Evolutionary conservation across 1,140 invertebrate species (phyloP), one percentile per base, ranked within the genome.

Genomic region (Myzus persicae): DNA sequence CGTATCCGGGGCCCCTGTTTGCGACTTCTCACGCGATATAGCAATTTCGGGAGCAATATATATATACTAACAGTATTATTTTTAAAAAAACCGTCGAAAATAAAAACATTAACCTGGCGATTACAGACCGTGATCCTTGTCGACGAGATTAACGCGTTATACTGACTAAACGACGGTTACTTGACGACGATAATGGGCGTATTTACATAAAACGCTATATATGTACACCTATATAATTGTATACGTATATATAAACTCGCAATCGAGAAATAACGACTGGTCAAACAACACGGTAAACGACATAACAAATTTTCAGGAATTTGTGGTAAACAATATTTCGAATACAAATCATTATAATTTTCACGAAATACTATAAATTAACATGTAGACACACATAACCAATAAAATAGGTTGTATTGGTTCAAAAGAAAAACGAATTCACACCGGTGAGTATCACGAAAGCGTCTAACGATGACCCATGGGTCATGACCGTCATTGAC

Each of bases 91-190:
- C 11, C 26, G n/a, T 38, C 51, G 38, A 54, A 54, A 54, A 90
- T 59, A 90, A 90, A 90, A 18, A 59, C 31, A 90, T 42, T 36
- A 59, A 40, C 51, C 22, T 51, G 87, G 36, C 46, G 87, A 89
- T 51, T 54, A 89, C 46, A 18, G n/a, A 26, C 46, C 44, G 44
- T 54, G 48, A 40, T 90, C 48, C 51, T 24, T 59, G 46, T 51
- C n/a, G 14, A 89, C 87, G 87, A 89, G 87, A 89, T 89, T 89
- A 89, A 89, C 42, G 44, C 85, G 85, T 85, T 85, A 82, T 82
- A 82, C 76, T 40, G 84, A 42, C 42, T 87, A 46, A 87, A 87
- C 44, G 85, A 87, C 85, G n/a, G 42, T 87, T 31, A 46, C 84
- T 87, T 46, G 84, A 87, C 42, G 84, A 87, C 84, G 26, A 87